phyloP scores from a whole-genome alignment of 2,797 vertebrate species.

The Alcedo atthis region DNA sequence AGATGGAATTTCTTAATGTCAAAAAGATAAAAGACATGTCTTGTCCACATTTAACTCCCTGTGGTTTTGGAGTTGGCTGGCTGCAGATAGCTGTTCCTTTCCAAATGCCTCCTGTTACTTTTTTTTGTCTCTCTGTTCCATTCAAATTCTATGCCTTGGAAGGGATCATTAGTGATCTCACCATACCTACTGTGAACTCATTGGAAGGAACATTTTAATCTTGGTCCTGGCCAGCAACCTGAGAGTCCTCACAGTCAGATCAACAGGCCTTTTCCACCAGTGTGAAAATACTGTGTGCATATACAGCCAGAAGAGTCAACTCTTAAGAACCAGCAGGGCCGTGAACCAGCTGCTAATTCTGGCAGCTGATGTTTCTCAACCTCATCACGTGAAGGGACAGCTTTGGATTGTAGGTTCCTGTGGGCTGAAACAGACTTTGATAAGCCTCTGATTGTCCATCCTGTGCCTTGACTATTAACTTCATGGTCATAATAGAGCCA shows the following conservation, averaged over 20 bases:
- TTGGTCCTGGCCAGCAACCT: background rate
- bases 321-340: background rate
- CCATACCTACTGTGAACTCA: background rate
- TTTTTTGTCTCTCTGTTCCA: background rate
- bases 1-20: conserved; percentile 7
- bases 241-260: background rate
- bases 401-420: background rate
- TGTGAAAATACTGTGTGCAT: background rate
- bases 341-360: background rate
- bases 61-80: background rate
- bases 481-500: background rate
- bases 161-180: background rate
- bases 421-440: background rate
- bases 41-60: conserved; percentile 2
- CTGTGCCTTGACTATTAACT: background rate
- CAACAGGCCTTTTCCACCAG: background rate
- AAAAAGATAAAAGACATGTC: conserved; percentile 11
- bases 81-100: background rate
- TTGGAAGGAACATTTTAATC: background rate
- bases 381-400: background rate
- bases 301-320: background rate
- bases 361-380: background rate
- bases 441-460: background rate
- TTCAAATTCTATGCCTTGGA: background rate
- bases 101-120: background rate